Percentiles rank a stretch among this genome's conserved stretches.
Conservation (phyloP, 2,888 invertebrate genomes). For the Tromatobia lineatoria region DNA sequence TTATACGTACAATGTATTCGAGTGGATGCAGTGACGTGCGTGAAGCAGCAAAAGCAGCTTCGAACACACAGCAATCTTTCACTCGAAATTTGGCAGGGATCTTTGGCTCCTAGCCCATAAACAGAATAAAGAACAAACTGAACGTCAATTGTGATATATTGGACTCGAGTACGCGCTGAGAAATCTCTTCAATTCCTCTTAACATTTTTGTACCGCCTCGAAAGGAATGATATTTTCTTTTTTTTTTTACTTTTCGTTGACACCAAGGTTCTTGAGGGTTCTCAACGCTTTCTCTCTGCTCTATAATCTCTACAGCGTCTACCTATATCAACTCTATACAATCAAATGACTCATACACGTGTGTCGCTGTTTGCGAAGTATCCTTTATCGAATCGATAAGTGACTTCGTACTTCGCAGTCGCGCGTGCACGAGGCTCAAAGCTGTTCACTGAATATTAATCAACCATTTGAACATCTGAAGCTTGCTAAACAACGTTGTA, state of each 20-base stretch:
- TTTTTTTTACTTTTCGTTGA: not conserved
- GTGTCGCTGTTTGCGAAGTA: slow-evolving; percentile 21
- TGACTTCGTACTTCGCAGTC: slow-evolving; percentile 16
- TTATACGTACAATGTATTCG: slow-evolving; percentile 18
- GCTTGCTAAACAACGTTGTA: not conserved
- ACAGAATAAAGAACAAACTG: slow-evolving; percentile 39
- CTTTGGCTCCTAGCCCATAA: slow-evolving; percentile 64
- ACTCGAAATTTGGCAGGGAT: slow-evolving; percentile 59
- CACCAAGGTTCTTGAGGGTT: not conserved
- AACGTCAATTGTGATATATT: slow-evolving; percentile 20
- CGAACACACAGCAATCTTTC: slow-evolving; percentile 33
- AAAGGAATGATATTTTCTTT: not conserved
- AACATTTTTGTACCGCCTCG: not conserved
- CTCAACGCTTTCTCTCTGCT: slow-evolving; percentile 1
- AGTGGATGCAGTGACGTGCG: slow-evolving; percentile 45
- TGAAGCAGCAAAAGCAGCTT: not conserved
- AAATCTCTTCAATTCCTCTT: slow-evolving; percentile 1
- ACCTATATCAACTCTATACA: not conserved
- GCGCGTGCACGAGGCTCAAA: not conserved
- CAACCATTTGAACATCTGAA: not conserved
- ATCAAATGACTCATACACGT: not conserved
- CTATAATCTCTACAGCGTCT: not conserved
- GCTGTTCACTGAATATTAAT: slow-evolving; percentile 37
- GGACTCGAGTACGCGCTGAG: not conserved
- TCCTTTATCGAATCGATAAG: slow-evolving; percentile 42